Percentiles rank a stretch among this genome's conserved stretches.
phyloP scores from a whole-genome alignment of 2,888 invertebrate genomes.

The Macrophya alboannulata region DNA sequence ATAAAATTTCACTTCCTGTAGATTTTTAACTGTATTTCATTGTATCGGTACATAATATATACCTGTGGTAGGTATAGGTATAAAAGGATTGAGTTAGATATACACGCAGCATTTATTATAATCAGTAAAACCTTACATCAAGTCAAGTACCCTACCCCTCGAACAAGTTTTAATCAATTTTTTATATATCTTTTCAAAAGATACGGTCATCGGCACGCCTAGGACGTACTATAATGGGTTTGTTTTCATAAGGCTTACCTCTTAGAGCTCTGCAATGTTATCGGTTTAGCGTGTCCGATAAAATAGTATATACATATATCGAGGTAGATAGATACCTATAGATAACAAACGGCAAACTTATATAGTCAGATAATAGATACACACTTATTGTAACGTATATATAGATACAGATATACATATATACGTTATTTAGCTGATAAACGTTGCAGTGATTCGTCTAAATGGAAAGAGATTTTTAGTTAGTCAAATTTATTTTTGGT shows the following conservation, averaged over 20 bases:
- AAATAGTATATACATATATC: background rate
- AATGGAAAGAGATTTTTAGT: background rate
- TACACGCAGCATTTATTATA: background rate
- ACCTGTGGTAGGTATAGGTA: too few relatives aligned
- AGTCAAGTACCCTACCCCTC: constrained; percentile 4
- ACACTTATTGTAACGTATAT: too few relatives aligned
- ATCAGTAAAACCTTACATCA: background rate
- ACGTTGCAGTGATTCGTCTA: background rate
- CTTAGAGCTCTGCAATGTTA: constrained; percentile 17
- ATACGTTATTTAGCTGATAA: background rate
- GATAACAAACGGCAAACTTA: background rate
- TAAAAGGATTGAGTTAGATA: background rate
- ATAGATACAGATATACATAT: too few relatives aligned
- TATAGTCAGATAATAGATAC: background rate
- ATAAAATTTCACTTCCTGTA: too few relatives aligned
- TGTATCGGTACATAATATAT: too few relatives aligned
- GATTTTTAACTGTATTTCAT: too few relatives aligned
- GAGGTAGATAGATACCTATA: background rate
- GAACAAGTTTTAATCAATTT: constrained; percentile 29
- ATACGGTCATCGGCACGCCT: background rate
- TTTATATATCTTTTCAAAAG: constrained; percentile 15
- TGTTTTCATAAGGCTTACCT: constrained; percentile 28
- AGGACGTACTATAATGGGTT: background rate
- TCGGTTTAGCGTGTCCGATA: constrained; percentile 19
- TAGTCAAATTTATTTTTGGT: background rate